Percentiles rank a stretch among this genome's conserved stretches.
These are phyloP conservation scores for Epinephelus cyanopodus DNA, from an alignment of 2,113 vertebrate genomes.

Conservation along the genomic window DNA sequence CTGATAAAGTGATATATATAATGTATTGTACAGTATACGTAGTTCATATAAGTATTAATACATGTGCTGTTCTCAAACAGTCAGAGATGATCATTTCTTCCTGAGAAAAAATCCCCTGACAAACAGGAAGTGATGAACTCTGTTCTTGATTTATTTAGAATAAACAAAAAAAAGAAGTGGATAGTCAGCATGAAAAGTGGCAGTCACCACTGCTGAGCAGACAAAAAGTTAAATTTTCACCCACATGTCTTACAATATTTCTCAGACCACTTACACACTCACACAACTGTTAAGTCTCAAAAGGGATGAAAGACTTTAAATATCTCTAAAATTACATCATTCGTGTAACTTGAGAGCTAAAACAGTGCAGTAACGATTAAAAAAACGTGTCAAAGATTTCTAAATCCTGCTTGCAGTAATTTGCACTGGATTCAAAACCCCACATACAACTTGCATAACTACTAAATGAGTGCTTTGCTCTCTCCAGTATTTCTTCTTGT, in stretches of 20 bases:
- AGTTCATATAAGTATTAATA: neutral
- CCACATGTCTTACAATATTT: neutral
- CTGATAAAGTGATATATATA: neutral
- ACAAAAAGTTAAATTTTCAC: neutral
- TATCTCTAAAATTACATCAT: neutral
- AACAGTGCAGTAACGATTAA: neutral
- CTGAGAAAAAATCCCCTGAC: slow-evolving; percentile 13
- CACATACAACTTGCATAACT: neutral
- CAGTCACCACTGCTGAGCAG: neutral
- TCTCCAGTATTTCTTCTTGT: neutral
- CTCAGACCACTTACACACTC: neutral
- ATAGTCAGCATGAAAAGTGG: neutral
- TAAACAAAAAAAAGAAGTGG: slow-evolving; percentile 8
- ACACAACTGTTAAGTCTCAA: neutral
- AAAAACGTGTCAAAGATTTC: neutral
- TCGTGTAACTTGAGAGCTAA: neutral
- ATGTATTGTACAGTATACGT: neutral
- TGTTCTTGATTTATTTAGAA: slow-evolving; percentile 21
- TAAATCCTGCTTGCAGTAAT: no score
- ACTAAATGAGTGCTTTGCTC: neutral
- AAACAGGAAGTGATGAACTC: slow-evolving; percentile 37
- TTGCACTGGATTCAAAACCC: slow-evolving; percentile 1
- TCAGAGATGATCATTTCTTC: neutral
- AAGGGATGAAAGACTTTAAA: neutral
- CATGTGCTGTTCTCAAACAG: neutral